Base-by-base conservation (phyloP, 2,888 invertebrate genomes). In the Lithodes maja region DNA sequence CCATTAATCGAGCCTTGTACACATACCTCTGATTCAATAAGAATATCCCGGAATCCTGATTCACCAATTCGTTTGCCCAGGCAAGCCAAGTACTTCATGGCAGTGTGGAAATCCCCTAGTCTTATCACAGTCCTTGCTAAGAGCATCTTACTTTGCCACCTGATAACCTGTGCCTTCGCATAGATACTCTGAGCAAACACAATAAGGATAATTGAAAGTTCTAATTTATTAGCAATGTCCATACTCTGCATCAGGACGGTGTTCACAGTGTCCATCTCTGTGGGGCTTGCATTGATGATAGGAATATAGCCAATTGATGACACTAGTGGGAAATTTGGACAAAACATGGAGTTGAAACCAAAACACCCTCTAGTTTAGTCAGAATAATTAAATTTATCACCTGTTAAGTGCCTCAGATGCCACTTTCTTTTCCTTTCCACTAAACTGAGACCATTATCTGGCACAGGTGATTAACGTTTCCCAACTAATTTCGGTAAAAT, bases 211-310 rank as follows among this genome's bases (percentile, higher is more conserved):
- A 12, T 15, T n/a, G n/a, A 75, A 15, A 5, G n/a, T 75, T 75
- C n/a, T 75, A 75, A n/a, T n/a, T 75, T 75, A 49, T 49, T 75
- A 7, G 49, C 17, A 75, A n/a, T 15, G n/a, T 49, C 49, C 7
- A 33, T 33, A 75, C 17, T 75, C 75, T 7, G n/a, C 49, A 61
- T 61, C 61, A 61, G 12, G 61, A 61, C 61, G 12, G 12, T 61
- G 61, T 75, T 75, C 17, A 49, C 75, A 75, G 75, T 75, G 75
- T 75, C 75, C 75, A 75, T 75, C 75, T n/a, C 75, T 61, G 61
- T 61, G 61, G 61, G 61, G 49, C 17, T 75, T 75, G 75, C 75
- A 75, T 15, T 75, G 75, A 75, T 75, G 49, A 75, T 75, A 75
- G 75, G 17, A 15, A 49, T 5, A 49, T 75, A 33, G n/a, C 75